These are phyloP conservation scores for Hydriomena furcata DNA, from an alignment of 2,888 invertebrate species.

Conservation along the genomic window DNA sequence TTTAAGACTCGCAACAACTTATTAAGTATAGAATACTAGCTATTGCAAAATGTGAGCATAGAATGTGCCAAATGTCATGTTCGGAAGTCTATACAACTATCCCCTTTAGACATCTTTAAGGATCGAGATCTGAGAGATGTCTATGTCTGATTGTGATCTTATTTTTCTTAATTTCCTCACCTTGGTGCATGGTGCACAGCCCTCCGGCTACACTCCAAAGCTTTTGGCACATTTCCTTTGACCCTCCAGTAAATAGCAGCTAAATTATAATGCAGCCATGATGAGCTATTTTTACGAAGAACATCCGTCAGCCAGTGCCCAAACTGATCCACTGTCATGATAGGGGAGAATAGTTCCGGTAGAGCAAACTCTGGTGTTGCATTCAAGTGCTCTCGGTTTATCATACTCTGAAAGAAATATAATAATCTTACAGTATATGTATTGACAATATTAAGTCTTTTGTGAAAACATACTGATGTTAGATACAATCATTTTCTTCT, in stretches of 20 bases:
- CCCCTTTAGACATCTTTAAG: too few relatives aligned
- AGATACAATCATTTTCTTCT: too few relatives aligned
- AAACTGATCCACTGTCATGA: slow-evolving; percentile 65
- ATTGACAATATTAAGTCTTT: background rate
- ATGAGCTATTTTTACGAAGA: slow-evolving; percentile 86
- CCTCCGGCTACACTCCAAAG: slow-evolving; percentile 90
- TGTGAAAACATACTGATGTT: too few relatives aligned
- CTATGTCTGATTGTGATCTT: too few relatives aligned
- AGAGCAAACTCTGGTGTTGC: slow-evolving; percentile 52
- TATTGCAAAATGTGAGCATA: too few relatives aligned
- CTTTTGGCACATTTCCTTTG: slow-evolving; percentile 88
- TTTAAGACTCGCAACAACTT: too few relatives aligned
- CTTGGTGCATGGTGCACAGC: slow-evolving; percentile 90
- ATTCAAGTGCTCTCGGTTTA: slow-evolving; percentile 60
- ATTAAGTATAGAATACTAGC: too few relatives aligned
- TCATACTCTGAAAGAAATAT: slow-evolving; percentile 55
- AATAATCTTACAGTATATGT: background rate
- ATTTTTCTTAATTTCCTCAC: too few relatives aligned
- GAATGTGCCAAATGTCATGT: too few relatives aligned
- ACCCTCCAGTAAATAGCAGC: slow-evolving; percentile 92
- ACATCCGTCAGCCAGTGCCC: slow-evolving; percentile 86
- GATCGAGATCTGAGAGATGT: too few relatives aligned
- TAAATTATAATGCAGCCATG: slow-evolving; percentile 91
- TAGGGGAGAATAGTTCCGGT: slow-evolving; percentile 54
- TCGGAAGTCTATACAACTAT: too few relatives aligned